These are phyloP conservation scores for Pogonomyrmex californicus DNA, from an alignment of 1,140 invertebrate genomes.

Conservation along the genomic window DNA sequence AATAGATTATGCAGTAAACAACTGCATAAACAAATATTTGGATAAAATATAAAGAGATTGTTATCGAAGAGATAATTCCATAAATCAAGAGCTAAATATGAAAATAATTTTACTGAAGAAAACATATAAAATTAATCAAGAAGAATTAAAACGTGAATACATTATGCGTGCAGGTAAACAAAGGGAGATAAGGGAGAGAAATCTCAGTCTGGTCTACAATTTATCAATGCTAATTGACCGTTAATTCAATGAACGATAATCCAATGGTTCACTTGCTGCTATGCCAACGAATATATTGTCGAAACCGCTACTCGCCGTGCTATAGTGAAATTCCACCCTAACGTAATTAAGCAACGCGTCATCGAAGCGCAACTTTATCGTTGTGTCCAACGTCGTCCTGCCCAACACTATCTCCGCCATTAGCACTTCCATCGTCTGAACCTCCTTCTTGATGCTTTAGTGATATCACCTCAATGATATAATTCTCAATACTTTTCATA, in stretches of 20 bases:
- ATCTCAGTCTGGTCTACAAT: neutral
- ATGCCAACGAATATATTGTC: conserved; percentile 39
- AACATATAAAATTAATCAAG: neutral
- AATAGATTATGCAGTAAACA: neutral
- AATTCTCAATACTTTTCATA: neutral
- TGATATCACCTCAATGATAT: neutral
- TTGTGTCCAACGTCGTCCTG: neutral
- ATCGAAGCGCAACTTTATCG: conserved; percentile 66
- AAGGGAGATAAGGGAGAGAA: neutral
- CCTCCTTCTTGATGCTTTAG: neutral
- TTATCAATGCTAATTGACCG: conserved; percentile 17
- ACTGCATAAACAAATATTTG: neutral
- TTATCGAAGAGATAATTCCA: neutral
- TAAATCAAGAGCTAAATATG: neutral
- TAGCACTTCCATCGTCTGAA: conserved; percentile 52
- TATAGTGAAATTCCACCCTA: conserved; percentile 64
- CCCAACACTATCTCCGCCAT: conserved; percentile 52
- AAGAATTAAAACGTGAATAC: neutral
- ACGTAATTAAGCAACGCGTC: conserved; percentile 68
- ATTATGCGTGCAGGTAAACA: neutral
- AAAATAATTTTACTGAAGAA: neutral
- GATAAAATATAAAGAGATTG: neutral
- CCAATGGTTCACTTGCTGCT: conserved; percentile 49
- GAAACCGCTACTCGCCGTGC: conserved; percentile 17
- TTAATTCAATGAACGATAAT: conserved; percentile 25